Base-by-base conservation (phyloP, 2,888 invertebrate species). In the Sycophila texana region DNA sequence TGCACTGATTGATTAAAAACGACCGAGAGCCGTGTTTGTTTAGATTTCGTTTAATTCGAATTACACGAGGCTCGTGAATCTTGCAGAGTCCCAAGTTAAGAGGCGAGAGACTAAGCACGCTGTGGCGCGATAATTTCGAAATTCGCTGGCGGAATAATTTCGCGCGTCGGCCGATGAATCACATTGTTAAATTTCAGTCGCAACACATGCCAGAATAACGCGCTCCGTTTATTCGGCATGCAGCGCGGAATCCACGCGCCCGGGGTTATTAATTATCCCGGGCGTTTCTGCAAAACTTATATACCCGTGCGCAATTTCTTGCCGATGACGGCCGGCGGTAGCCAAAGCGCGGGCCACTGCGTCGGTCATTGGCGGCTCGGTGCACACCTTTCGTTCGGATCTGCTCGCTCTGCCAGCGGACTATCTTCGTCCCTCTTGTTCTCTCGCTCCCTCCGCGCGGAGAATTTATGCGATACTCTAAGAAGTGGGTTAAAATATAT, bases 401-500 rank as follows among this genome's bases (percentile, higher is more conserved):
- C 55, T 53, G 49, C n/a, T n/a, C 51, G 39, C 66, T 66, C 51
- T 71, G 60, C 53, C 22, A 13, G 39, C 16, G 10, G 10, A 10
- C 39, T 39, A 39, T 39, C 39, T 39, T 39, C 39, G 18, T 53
- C 53, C 12, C 20, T 14, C 55, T 65, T 20, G 57, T 18, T 57
- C 26, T 61, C 61, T 72, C 61, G 51, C 49, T 26, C 30, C 55
- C 68, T 39, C 53, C 26, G 20, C n/a, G 5, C 2, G n/a, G 53
- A 75, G 39, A 80, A 83, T 83, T 83, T 83, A 83, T 83, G 80
- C 77, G 75, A 60, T 76, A 51, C 77, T 81, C 81, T 83, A 87
- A 89, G 87, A 89, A 88, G 84, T 88, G 86, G 88, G 87, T 87
- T 88, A 88, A 89, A 88, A 88, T 89, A 88, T 89, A 89, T 88